phyloP scores from a whole-genome alignment of 1,140 invertebrate species.

The Heliconius melpomene region DNA sequence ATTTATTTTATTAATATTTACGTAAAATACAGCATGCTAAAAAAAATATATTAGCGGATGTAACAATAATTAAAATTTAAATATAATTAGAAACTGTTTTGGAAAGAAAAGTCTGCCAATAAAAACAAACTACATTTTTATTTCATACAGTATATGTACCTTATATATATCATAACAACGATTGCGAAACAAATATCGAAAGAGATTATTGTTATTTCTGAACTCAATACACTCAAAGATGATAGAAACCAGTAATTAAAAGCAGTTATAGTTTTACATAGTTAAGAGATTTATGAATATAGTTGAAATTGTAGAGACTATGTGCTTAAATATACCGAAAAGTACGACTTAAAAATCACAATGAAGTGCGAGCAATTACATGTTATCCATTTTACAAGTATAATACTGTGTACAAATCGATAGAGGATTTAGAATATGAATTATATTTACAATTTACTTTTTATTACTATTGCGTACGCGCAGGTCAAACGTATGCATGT shows the following conservation, averaged over 20 bases:
- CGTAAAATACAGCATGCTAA: too few relatives aligned
- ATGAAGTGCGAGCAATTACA: background rate
- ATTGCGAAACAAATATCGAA: background rate
- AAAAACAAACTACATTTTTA: background rate
- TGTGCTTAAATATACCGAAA: background rate
- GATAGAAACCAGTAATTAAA: conserved; percentile 3
- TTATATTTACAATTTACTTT: conserved; percentile 3
- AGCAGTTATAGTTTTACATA: conserved; percentile 1
- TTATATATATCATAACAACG: background rate
- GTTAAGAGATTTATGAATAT: background rate
- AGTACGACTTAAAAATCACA: background rate
- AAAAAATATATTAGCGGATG: too few relatives aligned
- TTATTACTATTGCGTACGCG: conserved; percentile 4
- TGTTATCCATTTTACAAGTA: background rate
- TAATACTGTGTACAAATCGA: background rate
- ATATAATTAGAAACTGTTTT: too few relatives aligned
- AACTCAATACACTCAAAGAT: background rate
- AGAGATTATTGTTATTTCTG: background rate
- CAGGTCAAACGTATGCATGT: background rate
- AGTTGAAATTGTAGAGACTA: background rate
- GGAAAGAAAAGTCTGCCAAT: too few relatives aligned
- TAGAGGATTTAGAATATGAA: background rate
- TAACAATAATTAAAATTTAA: too few relatives aligned
- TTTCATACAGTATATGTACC: background rate
- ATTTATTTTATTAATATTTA: too few relatives aligned